These are phyloP conservation scores for Temnothorax longispinosus DNA, from an alignment of 1,140 invertebrate genomes.

Conservation along the genomic window DNA sequence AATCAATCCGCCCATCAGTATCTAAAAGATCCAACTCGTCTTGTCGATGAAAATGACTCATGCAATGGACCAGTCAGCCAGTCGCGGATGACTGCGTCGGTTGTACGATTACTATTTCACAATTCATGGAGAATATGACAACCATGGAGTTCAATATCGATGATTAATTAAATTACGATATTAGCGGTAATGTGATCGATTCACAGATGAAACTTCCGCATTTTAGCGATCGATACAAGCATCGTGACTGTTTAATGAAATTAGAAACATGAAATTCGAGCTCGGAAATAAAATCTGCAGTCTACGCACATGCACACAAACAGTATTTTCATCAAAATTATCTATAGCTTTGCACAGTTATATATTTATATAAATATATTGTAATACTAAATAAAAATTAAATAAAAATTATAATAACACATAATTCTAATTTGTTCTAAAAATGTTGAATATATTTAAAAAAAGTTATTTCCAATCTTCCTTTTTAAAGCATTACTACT, in stretches of 20 bases:
- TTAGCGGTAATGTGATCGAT: background rate
- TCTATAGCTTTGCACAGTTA: background rate
- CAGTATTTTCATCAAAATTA: background rate
- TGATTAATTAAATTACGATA: conserved; percentile 26
- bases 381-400: conserved; percentile 10
- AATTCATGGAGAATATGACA: conserved; percentile 19
- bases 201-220: background rate
- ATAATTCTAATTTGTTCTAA: background rate
- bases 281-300: background rate
- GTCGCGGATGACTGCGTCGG: conserved; percentile 23
- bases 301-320: background rate
- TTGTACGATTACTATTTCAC: conserved; percentile 17
- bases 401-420: background rate
- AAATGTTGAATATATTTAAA: background rate
- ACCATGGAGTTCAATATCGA: background rate
- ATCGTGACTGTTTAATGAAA: background rate
- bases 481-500: background rate
- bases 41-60: conserved; percentile 36
- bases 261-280: background rate
- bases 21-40: background rate
- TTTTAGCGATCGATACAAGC: background rate
- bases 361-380: background rate
- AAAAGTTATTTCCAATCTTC: background rate
- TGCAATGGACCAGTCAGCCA: conserved; percentile 40
- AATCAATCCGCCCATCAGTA: conserved; percentile 8